phyloP scores from a whole-genome alignment of 2,888 invertebrate genomes.

The Mellilla xanthometata region DNA sequence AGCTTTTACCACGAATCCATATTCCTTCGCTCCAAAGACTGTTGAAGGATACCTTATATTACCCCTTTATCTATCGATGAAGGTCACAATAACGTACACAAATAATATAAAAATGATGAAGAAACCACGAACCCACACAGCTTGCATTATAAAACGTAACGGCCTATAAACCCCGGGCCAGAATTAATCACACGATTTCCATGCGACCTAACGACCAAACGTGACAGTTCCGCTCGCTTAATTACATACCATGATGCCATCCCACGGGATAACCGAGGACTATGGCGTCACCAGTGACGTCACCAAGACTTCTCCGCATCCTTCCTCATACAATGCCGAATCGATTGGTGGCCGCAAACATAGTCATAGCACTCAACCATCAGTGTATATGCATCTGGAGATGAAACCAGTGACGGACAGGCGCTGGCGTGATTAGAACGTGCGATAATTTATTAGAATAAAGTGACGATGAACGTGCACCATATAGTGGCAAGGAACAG shows the following conservation, averaged over 20 bases:
- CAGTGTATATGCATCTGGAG: slow-evolving; percentile 52
- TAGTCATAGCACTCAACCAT: slow-evolving; percentile 38
- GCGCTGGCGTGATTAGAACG: slow-evolving; percentile 54
- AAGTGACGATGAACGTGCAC: slow-evolving; percentile 62
- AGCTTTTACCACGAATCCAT: too few species aligned
- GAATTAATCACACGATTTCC: slow-evolving; percentile 24
- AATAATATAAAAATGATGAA: slow-evolving; percentile 1
- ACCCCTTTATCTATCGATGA: too few species aligned
- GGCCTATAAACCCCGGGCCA: slow-evolving; percentile 9
- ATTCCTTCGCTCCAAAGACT: too few species aligned
- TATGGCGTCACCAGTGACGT: slow-evolving; percentile 77
- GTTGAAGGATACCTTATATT: too few species aligned
- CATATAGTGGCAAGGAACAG: slow-evolving; percentile 57
- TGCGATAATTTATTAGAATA: slow-evolving; percentile 39
- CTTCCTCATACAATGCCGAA: slow-evolving; percentile 55
- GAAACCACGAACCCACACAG: slow-evolving; percentile 14
- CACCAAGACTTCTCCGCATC: slow-evolving; percentile 58
- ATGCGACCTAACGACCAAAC: slow-evolving; percentile 24
- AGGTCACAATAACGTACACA: too few species aligned
- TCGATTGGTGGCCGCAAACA: slow-evolving; percentile 43
- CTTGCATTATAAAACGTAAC: slow-evolving; percentile 6
- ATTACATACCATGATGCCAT: slow-evolving; percentile 48
- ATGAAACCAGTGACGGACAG: slow-evolving; percentile 52
- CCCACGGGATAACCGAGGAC: slow-evolving; percentile 43
- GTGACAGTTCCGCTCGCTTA: slow-evolving; percentile 33